These are phyloP conservation scores for Andrena hattorfiana DNA, from an alignment of 2,888 invertebrate species.

Conservation along the genomic window DNA sequence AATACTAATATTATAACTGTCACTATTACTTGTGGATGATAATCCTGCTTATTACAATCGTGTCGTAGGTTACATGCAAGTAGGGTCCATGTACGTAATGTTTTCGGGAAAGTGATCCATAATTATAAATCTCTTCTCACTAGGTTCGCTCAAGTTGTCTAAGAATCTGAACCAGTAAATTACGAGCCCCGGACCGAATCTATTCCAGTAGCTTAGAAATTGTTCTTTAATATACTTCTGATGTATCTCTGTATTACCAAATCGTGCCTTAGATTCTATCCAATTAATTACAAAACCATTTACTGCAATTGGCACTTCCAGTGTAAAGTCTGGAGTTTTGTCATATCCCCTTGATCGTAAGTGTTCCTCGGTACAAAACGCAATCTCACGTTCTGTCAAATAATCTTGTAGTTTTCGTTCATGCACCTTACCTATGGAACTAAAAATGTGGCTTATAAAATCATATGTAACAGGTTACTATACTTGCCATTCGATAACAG, in stretches of 20 bases:
- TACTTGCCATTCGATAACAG: slow-evolving; percentile 7
- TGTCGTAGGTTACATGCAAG: slow-evolving; percentile 5
- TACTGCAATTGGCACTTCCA: slow-evolving; percentile 94
- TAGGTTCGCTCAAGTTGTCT: slow-evolving; percentile 86
- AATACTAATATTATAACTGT: too few species aligned
- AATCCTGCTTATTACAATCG: too few species aligned
- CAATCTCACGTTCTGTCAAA: slow-evolving; percentile 87
- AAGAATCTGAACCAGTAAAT: slow-evolving; percentile 98
- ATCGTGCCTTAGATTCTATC: slow-evolving; percentile 99
- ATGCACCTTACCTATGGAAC: slow-evolving; percentile 94
- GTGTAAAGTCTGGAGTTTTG: slow-evolving; percentile 97
- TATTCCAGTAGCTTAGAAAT: slow-evolving; percentile 95
- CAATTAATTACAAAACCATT: slow-evolving; percentile 95
- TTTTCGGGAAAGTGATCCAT: slow-evolving; percentile 88
- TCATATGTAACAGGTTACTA: slow-evolving; percentile 2
- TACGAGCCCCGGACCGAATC: slow-evolving; percentile 97
- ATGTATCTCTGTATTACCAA: slow-evolving; percentile 94
- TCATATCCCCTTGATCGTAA: slow-evolving; percentile 94
- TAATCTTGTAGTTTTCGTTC: slow-evolving; percentile 91
- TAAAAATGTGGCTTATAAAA: slow-evolving; percentile 79
- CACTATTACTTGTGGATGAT: too few species aligned
- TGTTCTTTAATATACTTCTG: slow-evolving; percentile 93
- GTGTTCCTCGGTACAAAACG: slow-evolving; percentile 91
- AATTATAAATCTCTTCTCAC: slow-evolving; percentile 87
- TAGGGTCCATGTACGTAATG: neutral